These are phyloP conservation scores for Mythimna impura DNA, from an alignment of 2,888 invertebrate genomes.

Conservation along the genomic window DNA sequence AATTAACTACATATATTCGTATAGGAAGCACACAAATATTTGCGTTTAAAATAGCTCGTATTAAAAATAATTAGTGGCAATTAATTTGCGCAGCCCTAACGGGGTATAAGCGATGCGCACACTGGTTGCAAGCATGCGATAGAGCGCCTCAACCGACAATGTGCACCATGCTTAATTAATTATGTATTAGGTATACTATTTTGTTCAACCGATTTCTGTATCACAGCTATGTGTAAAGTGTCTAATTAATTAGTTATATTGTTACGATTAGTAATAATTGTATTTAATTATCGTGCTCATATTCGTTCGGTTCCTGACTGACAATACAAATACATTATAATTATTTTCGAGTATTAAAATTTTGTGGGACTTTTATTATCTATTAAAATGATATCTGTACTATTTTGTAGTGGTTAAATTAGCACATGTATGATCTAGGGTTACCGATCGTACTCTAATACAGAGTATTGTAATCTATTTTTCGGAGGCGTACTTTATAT, in stretches of 20 bases:
- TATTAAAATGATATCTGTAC: neutral
- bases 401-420: neutral
- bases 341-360: neutral
- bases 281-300: conserved; percentile 18
- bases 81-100: conserved; percentile 48
- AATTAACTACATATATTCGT: neutral
- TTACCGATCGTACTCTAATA: no score
- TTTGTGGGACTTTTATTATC: neutral
- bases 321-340: neutral
- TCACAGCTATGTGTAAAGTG: neutral
- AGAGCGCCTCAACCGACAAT: conserved; percentile 35
- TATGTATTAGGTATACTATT: conserved; percentile 21
- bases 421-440: neutral
- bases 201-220: conserved; percentile 20
- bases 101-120: conserved; percentile 47
- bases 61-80: conserved; percentile 14
- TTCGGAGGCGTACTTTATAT: no score
- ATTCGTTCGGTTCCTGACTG: neutral
- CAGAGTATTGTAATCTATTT: no score
- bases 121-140: conserved; percentile 51
- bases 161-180: conserved; percentile 36
- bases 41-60: neutral
- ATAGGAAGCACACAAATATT: neutral
- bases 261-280: conserved; percentile 20
- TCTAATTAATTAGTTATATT: conserved; percentile 28